These are phyloP conservation scores for Trachemys scripta DNA, from an alignment of 2,113 vertebrate species.

Conservation along the genomic window DNA sequence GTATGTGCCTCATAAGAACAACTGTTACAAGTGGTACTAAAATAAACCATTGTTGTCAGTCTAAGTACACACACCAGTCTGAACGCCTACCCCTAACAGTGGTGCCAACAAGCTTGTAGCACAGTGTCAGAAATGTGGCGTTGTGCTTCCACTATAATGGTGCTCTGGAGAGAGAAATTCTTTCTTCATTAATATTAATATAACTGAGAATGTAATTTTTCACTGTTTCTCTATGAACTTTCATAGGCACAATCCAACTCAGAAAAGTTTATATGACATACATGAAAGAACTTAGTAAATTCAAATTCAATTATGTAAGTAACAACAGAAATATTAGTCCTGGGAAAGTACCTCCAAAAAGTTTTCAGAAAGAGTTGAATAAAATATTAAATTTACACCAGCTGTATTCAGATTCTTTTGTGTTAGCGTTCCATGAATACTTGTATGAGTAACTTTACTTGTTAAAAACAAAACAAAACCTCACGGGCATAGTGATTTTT, in stretches of 20 bases:
- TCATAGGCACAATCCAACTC: not conserved
- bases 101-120: not conserved
- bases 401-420: not conserved
- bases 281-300: not conserved
- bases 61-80: not conserved
- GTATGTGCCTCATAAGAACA: not conserved
- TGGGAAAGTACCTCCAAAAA: not conserved
- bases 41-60: not conserved
- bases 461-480: too few relatives aligned
- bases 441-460: not conserved
- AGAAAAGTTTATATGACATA: not conserved
- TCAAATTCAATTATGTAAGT: not conserved
- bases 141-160: not conserved
- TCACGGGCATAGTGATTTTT: not conserved
- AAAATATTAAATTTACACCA: not conserved
- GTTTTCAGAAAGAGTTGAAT: not conserved
- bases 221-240: not conserved
- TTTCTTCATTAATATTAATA: not conserved
- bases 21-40: not conserved
- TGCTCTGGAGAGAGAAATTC: not conserved
- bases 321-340: not conserved
- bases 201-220: not conserved
- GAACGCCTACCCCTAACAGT: not conserved
- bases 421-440: not conserved
- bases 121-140: accelerated